Percentiles rank a stretch among this genome's conserved stretches.
Evolutionary conservation across 2,113 vertebrate genomes (phyloP).

Genomic region (Dicaeum eximium): DNA sequence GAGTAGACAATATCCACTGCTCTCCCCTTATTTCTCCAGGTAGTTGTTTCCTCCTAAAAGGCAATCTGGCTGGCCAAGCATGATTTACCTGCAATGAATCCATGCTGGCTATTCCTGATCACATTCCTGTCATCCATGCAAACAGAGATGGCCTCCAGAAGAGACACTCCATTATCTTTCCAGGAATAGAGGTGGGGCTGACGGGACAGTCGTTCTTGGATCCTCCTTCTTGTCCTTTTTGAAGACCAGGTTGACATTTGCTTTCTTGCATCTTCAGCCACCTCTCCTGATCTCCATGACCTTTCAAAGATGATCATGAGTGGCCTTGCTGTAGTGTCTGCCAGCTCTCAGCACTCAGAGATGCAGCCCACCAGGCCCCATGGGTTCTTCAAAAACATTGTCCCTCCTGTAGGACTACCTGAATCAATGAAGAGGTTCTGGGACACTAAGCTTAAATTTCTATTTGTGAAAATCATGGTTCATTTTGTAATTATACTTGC

Average conservation of each 20-base stretch:
- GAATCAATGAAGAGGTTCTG: background rate
- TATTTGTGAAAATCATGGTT: background rate
- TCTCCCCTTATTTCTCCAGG: background rate
- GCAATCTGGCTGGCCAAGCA: background rate
- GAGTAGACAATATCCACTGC: no score
- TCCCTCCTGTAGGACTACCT: background rate
- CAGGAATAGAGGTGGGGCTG: background rate
- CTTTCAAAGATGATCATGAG: background rate
- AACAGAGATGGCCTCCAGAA: background rate
- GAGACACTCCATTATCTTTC: background rate
- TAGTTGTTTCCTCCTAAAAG: background rate
- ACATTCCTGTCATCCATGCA: background rate
- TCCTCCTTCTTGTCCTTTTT: background rate
- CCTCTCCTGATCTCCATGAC: background rate
- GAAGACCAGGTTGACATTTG: background rate
- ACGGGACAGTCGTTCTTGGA: background rate
- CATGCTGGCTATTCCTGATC: background rate
- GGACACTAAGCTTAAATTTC: background rate
- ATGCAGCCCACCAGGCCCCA: background rate
- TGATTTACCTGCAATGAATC: background rate
- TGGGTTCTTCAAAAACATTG: background rate
- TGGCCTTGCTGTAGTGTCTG: rapidly evolving
- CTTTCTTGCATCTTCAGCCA: background rate
- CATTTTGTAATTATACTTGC: background rate
- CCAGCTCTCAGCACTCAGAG: background rate